These are phyloP conservation scores for Sarcoramphus papa DNA, from an alignment of 2,797 vertebrate species.

Conservation along the genomic window DNA sequence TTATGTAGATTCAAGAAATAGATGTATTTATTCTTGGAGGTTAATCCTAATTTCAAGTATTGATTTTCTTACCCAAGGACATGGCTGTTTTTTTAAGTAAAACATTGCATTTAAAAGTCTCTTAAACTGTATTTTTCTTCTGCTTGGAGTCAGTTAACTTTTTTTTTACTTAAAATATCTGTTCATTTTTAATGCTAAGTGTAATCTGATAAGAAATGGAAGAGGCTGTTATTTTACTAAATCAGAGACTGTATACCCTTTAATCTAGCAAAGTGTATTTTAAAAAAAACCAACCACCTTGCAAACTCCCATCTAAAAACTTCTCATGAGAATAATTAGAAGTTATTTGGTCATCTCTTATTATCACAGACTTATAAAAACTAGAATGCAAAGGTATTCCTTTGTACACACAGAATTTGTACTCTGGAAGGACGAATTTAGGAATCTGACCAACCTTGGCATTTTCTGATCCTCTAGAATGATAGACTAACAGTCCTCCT, in stretches of 20 bases:
- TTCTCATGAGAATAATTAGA: background rate
- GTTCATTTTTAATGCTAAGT: background rate
- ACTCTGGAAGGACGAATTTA: background rate
- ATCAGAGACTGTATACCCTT: background rate
- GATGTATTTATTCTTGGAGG: background rate
- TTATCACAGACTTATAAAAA: background rate
- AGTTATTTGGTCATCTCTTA: background rate
- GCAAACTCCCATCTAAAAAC: background rate
- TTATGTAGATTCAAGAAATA: background rate
- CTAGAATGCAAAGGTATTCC: background rate
- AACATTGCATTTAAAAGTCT: background rate
- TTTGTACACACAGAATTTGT: background rate
- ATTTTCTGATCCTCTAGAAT: background rate
- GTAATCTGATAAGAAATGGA: background rate
- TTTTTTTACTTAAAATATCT: background rate
- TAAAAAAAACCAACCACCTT: rapidly evolving
- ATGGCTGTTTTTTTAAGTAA: background rate
- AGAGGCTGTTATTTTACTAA: background rate
- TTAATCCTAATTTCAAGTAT: background rate
- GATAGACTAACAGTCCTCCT: background rate
- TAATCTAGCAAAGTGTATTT: background rate
- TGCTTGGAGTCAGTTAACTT: background rate
- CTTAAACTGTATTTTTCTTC: background rate
- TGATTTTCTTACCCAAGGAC: background rate
- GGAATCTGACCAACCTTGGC: background rate